Evolutionary conservation across 2,113 vertebrate species (phyloP), one percentile per base, ranked within the genome.

Genomic region (Cricetomys ansorgei): DNA sequence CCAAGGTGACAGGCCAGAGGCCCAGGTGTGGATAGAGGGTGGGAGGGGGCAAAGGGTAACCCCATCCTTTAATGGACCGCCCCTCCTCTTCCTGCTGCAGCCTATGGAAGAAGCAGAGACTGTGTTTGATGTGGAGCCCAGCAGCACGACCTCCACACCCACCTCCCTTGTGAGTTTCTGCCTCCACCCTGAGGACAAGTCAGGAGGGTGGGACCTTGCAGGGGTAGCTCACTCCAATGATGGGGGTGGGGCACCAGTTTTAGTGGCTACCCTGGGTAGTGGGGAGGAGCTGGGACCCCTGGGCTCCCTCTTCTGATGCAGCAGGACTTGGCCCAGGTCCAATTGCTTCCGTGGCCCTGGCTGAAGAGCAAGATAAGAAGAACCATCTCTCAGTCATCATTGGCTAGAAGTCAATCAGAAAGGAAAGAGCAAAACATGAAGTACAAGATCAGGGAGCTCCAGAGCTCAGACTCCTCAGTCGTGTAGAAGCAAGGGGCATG

Each of bases 131-230:
- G 97, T 98, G 76, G 99, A 99, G 97, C 99, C 99, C 23, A 99
- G 98, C 97, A 99, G 99, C 0, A 98, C 99, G 13, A 99, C 99
- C 23, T 99, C 99, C 95, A 99, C 99, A 0, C 99, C 99, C 29
- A 99, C 99, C 93, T 99, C 99, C 88, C 99, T 98, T 40, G 99
- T 99, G 92, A 99, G 98, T 99, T 80, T n/a, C n/a, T 11, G 40
- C 84, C 64, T 95, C 90, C 29, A 1, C 50, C 93, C 64, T 19
- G n/a, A 94, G 94, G 72, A 37, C 62, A 43, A 79, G 53, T 27
- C 21, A 40, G 76, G 72, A 55, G 83, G 90, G 73, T 3, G 15
- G 6, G 9, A 29, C n/a, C 75, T 57, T 19, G 0, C 12, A 45
- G 43, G 86, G 77, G 5, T 27, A 80, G 95, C 69, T 64, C n/a